Base-by-base conservation (phyloP, 2,797 vertebrate genomes). In the Pipistrellus pygmaeus region DNA sequence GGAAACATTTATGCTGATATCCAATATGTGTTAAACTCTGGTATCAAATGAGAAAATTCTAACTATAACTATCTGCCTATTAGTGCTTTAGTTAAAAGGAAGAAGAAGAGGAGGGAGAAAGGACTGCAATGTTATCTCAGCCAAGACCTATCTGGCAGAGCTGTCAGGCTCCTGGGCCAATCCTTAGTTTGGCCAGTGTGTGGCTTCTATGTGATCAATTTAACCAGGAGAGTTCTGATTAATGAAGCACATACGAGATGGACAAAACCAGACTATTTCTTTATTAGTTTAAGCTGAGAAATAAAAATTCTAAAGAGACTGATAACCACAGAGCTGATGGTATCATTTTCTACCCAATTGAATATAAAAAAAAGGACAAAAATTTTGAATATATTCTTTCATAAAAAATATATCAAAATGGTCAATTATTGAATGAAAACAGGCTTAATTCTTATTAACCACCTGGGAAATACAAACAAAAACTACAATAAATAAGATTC, bases 241-340 rank as follows among this genome's bases (percentile, higher is more conserved):
- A 69, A 55, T 44, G 72, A 91, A 85, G 32, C 17, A 83, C 38
- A n/a, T 27, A 48, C 51, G 8, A 85, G 27, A 66, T 55, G 17
- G 73, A 55, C 32, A 95, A 88, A 86, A 41, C 55, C 21, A 46
- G 30, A 21, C 20, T 81, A 46, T 68, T 75, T n/a, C 21, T 71
- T 55, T 81, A 44, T 77, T 81, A 69, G n/a, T 69, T 88, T 80
- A 85, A 88, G 30, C 44, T 85, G 38, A 91, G 69, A 85, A 11
- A 48, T 69, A 95, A 80, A 78, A 87, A 46, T 78, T 71, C 64
- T 81, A 90, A 77, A 72, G 27, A 84, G 35, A 93, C 6, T 21
- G 8, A 62, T 44, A 78, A 72, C 83, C 30, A 66, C 32, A 69
- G n/a, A 93, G 64, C 32, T 75, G 35, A 68, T 55, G 30, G 17